A percentile compares a stretch with the other conserved stretches of the same genome.
Evolutionary conservation across 2,797 vertebrate genomes (phyloP).

Genomic region (Paguma larvata): DNA sequence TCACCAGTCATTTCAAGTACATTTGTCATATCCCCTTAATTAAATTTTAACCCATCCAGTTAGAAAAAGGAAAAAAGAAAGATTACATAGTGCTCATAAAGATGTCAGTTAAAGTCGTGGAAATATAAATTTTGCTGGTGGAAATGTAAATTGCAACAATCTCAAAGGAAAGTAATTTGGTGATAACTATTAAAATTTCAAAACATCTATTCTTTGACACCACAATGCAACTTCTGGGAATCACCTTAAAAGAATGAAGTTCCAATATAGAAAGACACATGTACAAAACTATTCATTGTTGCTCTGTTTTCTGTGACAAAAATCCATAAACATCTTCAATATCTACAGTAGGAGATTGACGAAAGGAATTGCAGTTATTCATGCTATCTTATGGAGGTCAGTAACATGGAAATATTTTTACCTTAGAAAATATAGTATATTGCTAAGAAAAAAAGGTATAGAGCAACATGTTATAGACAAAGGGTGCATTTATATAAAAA

Average conservation of each 20-base stretch:
- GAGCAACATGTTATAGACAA: neutral
- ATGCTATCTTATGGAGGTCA: neutral
- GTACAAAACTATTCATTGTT: neutral
- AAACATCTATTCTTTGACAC: neutral
- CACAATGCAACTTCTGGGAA: neutral
- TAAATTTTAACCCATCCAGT: neutral
- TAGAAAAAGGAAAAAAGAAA: constrained; percentile 13
- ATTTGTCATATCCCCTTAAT: neutral
- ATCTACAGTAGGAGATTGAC: neutral
- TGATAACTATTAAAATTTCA: neutral
- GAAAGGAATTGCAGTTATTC: neutral
- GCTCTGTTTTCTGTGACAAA: neutral
- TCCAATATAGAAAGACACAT: neutral
- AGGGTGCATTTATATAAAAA: constrained; percentile 3
- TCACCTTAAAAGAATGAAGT: neutral
- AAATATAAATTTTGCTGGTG: neutral
- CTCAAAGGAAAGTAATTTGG: neutral
- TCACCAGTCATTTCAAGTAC: constrained; percentile 1
- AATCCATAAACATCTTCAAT: neutral
- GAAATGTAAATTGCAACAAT: neutral
- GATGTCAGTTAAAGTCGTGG: neutral
- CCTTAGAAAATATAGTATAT: neutral
- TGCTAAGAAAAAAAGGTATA: neutral
- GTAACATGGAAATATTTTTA: neutral
- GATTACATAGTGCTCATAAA: neutral